These are phyloP conservation scores for Musca domestica DNA, from an alignment of 1,140 invertebrate species.

Conservation along the genomic window DNA sequence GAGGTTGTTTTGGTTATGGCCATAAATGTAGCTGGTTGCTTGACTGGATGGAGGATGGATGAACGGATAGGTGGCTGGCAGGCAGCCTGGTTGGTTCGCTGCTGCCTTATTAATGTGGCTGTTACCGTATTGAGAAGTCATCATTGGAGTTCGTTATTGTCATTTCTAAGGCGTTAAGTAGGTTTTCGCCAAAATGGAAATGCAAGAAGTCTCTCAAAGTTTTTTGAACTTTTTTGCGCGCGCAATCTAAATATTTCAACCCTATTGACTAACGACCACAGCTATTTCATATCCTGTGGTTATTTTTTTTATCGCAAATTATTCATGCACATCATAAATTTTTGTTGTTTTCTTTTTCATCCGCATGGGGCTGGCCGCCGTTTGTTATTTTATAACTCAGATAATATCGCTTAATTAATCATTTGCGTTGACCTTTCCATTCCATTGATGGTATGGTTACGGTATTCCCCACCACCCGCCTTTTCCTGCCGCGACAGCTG, in stretches of 20 bases:
- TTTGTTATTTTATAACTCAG: not conserved
- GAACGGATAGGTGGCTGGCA: no score
- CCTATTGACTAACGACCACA: not conserved
- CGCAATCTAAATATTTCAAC: not conserved
- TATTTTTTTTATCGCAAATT: conserved; percentile 1
- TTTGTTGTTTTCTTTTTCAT: not conserved
- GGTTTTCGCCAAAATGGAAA: not conserved
- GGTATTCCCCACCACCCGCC: no score
- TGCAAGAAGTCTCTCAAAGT: not conserved
- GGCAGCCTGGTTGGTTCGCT: no score
- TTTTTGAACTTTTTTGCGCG: not conserved
- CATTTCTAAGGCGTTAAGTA: conserved; percentile 14
- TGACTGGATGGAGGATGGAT: not conserved
- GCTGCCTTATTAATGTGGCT: no score
- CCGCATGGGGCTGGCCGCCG: not conserved
- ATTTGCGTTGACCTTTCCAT: conserved; percentile 14
- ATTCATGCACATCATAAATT: conserved; percentile 12
- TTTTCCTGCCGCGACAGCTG: no score
- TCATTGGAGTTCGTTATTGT: no score
- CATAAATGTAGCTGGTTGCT: not conserved
- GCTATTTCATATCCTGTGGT: not conserved
- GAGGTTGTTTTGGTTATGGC: no score
- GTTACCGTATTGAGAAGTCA: no score
- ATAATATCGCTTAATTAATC: conserved; percentile 15
- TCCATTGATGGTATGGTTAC: not conserved